Conservation (phyloP, 2,888 invertebrate genomes). For the Entomobrya multifasciata region DNA sequence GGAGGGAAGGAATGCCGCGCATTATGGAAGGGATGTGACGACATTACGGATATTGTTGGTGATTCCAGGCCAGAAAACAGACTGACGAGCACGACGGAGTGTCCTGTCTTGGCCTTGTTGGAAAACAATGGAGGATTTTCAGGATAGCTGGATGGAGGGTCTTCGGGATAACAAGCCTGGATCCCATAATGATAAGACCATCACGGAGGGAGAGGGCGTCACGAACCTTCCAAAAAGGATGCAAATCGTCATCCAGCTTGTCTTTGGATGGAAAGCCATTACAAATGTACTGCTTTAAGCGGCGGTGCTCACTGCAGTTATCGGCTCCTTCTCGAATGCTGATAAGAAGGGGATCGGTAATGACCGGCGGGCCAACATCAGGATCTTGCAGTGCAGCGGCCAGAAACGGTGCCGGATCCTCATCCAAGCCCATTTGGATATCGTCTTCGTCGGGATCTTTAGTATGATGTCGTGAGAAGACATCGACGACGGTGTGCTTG, state of each 20-base stretch:
- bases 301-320: neutral
- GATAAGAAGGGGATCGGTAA: neutral
- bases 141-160: slow-evolving; percentile 78
- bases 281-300: neutral
- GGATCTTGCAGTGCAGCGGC: neutral
- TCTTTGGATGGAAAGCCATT: neutral
- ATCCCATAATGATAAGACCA: neutral
- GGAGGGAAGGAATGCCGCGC: neutral
- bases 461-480: slow-evolving; percentile 7
- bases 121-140: no score
- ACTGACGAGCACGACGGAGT: slow-evolving; percentile 7
- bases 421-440: neutral
- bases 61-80: slow-evolving; percentile 55
- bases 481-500: slow-evolving; percentile 41
- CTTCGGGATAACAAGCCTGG: no score
- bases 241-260: slow-evolving; percentile 21
- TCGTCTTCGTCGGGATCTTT: slow-evolving; percentile 15
- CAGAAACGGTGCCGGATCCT: neutral
- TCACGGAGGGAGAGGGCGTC: no score
- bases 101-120: slow-evolving; percentile 69
- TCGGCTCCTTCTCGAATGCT: neutral
- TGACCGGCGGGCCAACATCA: no score
- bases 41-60: no score
- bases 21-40: neutral
- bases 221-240: slow-evolving; percentile 26